Base-by-base conservation (phyloP, 2,113 vertebrate genomes). In the Dinomys branickii region DNA sequence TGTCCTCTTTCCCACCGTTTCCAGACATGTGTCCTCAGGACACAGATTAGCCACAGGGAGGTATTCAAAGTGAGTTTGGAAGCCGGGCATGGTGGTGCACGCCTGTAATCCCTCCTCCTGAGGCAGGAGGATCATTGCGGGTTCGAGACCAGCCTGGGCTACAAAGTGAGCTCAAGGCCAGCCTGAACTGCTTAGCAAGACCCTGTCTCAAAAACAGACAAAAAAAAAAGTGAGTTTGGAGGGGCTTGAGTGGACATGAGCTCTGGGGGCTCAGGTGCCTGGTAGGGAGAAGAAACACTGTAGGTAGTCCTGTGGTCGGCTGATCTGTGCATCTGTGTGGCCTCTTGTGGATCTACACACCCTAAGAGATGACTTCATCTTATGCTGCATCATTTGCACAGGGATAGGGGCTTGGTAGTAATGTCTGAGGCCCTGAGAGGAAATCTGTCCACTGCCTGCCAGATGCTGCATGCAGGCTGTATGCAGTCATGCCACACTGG, bases 231-330 rank as follows among this genome's bases (percentile, higher is more conserved):
- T n/a, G n/a, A n/a, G n/a, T n/a, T n/a, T n/a, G n/a, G n/a, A n/a
- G 30, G 38, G 16, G 20, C 65, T 4, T 22, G 61, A 56, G 73
- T 19, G 9, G 24, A 8, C 0, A 0, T 17, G 7, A 24, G 14
- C n/a, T 22, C 47, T 14, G 14, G 77, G 58, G 58, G 58, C 20
- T 87, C 22, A n/a, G 80, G 38, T 11, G 54, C 17, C 5, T 0
- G 17, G 22, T 26, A 1, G 14, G 56, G 35, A n/a, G 58, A 35
- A 38, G 28, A n/a, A 7, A 9, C 35, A 28, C 26, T 47, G 4
- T 56, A 0, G 13, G 26, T 0, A 0, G 0, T 3, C 26, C 54
- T 0, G 1, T 54, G n/a, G 50, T 30, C 3, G 19, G 47, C 0
- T 1, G 5, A 35, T 44, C 47, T 44, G 38, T 11, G 16, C 33